Base-by-base conservation (phyloP, 2,888 invertebrate species). In the Agrochola lychnidis region DNA sequence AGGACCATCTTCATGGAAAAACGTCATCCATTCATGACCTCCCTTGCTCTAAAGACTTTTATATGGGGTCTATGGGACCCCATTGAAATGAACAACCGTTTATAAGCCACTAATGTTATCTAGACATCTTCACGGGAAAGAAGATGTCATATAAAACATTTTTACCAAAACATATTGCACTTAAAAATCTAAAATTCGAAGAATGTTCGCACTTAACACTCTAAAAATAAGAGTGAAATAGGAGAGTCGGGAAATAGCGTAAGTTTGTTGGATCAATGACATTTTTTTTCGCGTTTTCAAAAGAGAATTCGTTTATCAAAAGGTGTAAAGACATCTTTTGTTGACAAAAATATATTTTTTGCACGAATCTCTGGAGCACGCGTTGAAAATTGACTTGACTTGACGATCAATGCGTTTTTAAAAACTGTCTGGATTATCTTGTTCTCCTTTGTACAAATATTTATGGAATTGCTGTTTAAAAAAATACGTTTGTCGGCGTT, bases 41-140 rank as follows among this genome's bases (percentile, higher is more conserved):
- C 87, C 90, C 87, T 89, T 91, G 90, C 89, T 92, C 90, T 92
- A 89, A 89, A 88, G 88, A 85, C 85, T 66, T 86, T 88, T 81
- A 82, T 85, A 83, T 87, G 82, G 85, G 68, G 73, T 78, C 80
- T 82, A 82, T 82, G 84, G 72, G 88, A 87, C 84, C 87, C 92
- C 89, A 93, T 95, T 93, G 91, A 94, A 90, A 89, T 87, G 79
- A 82, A 95, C 95, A 95, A 93, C 93, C 95, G 93, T 96, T 96
- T 95, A 95, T 92, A 96, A 96, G 95, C 96, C 96, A 95, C 96
- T 96, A 96, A 96, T 96, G 95, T 94, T 96, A 96, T 96, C 96
- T 95, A 93, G 94, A 95, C 92, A 94, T 94, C 93, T 93, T 92
- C 88, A 91, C 89, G 92, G 92, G 86, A 90, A 94, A 91, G 90